These are phyloP conservation scores for Drymonia ruficornis DNA, from an alignment of 2,888 invertebrate genomes.

Conservation along the genomic window DNA sequence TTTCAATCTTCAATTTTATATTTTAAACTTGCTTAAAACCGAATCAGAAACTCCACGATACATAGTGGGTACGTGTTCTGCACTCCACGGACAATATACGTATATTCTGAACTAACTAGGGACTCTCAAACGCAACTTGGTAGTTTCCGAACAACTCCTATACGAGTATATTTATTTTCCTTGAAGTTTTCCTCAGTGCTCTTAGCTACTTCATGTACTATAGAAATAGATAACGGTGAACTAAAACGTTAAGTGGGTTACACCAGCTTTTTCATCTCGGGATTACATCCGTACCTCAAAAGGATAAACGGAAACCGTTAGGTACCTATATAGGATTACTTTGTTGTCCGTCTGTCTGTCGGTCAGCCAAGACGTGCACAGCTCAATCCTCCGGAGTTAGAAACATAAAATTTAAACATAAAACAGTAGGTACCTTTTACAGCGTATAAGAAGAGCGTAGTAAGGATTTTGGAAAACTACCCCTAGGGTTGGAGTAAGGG, in stretches of 20 bases:
- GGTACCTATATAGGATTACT: too few relatives aligned
- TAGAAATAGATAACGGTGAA: conserved; percentile 36
- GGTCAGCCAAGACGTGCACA: too few relatives aligned
- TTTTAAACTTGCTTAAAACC: conserved; percentile 29
- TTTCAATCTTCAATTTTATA: too few relatives aligned
- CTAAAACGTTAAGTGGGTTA: conserved; percentile 24
- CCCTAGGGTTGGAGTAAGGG: too few relatives aligned
- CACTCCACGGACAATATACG: conserved; percentile 21
- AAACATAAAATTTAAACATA: too few relatives aligned
- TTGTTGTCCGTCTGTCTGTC: too few relatives aligned
- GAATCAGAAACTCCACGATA: conserved; percentile 20
- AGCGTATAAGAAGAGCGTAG: too few relatives aligned
- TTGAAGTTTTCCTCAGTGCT: conserved; percentile 30
- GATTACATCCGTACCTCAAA: too few relatives aligned
- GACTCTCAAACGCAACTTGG: conserved; percentile 16
- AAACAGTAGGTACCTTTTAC: too few relatives aligned
- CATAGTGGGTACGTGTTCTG: conserved; percentile 24
- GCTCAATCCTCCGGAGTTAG: too few relatives aligned
- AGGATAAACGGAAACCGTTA: too few relatives aligned
- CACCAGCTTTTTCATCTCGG: conserved; percentile 22
- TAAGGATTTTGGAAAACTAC: too few relatives aligned
- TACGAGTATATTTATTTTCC: conserved; percentile 36
- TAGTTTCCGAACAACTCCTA: conserved; percentile 25
- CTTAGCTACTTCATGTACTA: conserved; percentile 30
- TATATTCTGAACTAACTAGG: conserved; percentile 23